Conservation (phyloP, 2,797 vertebrate species). For the Epinephelus coioides region DNA sequence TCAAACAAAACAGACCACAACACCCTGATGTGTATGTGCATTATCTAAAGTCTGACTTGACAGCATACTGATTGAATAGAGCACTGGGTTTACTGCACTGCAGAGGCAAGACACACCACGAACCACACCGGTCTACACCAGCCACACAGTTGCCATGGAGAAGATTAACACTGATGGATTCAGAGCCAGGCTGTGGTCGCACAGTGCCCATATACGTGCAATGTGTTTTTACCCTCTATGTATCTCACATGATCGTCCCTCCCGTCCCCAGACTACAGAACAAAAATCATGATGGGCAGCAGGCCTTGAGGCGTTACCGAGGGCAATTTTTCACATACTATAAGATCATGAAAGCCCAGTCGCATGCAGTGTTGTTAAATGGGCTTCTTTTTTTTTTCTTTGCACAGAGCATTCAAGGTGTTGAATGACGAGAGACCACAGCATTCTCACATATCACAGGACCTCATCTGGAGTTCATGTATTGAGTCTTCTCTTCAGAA, state of each 20-base stretch:
- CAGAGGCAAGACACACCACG: constrained; percentile 74
- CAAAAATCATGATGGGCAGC: constrained; percentile 57
- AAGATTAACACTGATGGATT: constrained; percentile 80
- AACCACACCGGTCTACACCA: constrained; percentile 71
- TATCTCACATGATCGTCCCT: constrained; percentile 35
- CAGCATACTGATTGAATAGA: constrained; percentile 79
- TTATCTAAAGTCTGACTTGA: constrained; percentile 73
- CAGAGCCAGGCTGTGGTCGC: constrained; percentile 68
- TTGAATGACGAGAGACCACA: constrained; percentile 55
- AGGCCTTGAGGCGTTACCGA: constrained; percentile 61
- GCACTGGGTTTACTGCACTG: constrained; percentile 80
- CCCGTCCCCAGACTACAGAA: constrained; percentile 39
- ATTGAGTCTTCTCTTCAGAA: constrained; percentile 64
- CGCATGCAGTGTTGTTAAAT: constrained; percentile 73
- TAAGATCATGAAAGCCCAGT: constrained; percentile 65
- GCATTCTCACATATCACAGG: constrained; percentile 50
- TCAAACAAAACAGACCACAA: constrained; percentile 75
- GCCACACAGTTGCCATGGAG: constrained; percentile 81
- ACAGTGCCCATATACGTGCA: constrained; percentile 71
- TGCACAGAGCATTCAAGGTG: constrained; percentile 69
- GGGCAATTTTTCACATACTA: constrained; percentile 61
- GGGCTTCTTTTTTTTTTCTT: constrained; percentile 37
- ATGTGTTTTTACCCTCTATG: constrained; percentile 61
- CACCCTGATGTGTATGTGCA: constrained; percentile 74
- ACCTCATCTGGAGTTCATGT: constrained; percentile 51